These are phyloP conservation scores for Porites lutea DNA, from an alignment of 64 coral and sea anemone species.

Conservation along the genomic window DNA sequence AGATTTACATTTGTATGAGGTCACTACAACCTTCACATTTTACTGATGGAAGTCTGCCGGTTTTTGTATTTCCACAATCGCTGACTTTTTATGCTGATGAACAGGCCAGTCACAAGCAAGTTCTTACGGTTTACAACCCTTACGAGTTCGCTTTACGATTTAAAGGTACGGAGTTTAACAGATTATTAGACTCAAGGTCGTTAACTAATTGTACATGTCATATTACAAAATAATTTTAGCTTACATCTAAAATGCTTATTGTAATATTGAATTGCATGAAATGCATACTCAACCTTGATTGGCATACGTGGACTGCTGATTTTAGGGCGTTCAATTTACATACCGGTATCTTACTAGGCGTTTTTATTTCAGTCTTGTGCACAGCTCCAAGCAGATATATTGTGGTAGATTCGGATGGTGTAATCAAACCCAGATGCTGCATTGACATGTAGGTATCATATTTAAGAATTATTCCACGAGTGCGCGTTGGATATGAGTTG, in stretches of 20 bases:
- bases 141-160: constrained; percentile 95
- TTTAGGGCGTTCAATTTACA: neutral
- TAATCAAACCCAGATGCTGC: constrained; percentile 96
- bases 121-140: constrained; percentile 98
- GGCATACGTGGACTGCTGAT: no score
- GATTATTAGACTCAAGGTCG: no score
- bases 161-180: constrained; percentile 73
- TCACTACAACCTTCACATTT: constrained; percentile 93
- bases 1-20: constrained; percentile 85
- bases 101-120: constrained; percentile 94
- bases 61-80: constrained; percentile 96
- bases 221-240: no score
- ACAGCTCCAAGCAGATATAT: constrained; percentile 91
- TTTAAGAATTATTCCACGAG: neutral
- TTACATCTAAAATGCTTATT: no score
- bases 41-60: constrained; percentile 96
- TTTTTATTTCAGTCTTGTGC: constrained; percentile 75
- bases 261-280: no score
- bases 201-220: no score
- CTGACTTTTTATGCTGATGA: constrained; percentile 94
- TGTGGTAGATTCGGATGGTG: constrained; percentile 94
- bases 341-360: neutral
- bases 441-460: constrained; percentile 85
- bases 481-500: neutral
- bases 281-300: no score